A percentile compares a stretch with the other conserved stretches of the same genome.
phyloP scores from a whole-genome alignment of 1,140 invertebrate genomes.

The Heterodera schachtii region DNA sequence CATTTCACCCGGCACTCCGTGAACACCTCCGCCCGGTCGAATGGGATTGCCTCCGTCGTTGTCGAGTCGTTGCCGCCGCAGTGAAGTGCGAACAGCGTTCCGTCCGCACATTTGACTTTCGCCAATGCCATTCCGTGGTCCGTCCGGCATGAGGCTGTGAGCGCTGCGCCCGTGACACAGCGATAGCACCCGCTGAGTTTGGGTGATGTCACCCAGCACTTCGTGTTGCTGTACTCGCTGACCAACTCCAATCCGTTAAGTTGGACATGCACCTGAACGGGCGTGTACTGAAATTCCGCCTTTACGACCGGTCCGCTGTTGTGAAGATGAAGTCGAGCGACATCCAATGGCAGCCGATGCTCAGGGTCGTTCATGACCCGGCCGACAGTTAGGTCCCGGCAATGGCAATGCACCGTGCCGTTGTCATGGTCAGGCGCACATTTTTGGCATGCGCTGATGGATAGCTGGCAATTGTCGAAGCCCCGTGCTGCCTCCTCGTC shows the following conservation, averaged over 20 bases:
- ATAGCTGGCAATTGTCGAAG: too few relatives aligned
- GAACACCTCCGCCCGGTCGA: constrained; percentile 1
- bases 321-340: too few relatives aligned
- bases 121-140: background rate
- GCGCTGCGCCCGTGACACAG: background rate
- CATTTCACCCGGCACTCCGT: constrained; percentile 9
- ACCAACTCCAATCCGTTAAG: background rate
- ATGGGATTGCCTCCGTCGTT: background rate
- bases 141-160: background rate
- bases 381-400: too few relatives aligned
- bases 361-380: too few relatives aligned
- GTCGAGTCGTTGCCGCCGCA: background rate
- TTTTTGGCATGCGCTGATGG: too few relatives aligned
- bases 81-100: background rate
- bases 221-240: background rate
- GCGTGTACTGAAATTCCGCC: background rate
- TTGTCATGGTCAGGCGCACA: too few relatives aligned
- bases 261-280: background rate
- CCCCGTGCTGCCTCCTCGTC: too few relatives aligned
- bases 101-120: background rate
- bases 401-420: too few relatives aligned
- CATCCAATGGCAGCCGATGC: too few relatives aligned
- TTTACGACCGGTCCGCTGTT: background rate
- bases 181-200: constrained; percentile 4
- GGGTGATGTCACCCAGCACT: background rate